These are phyloP conservation scores for Anguilla japonica DNA, from an alignment of 2,113 vertebrate genomes.

Conservation along the genomic window DNA sequence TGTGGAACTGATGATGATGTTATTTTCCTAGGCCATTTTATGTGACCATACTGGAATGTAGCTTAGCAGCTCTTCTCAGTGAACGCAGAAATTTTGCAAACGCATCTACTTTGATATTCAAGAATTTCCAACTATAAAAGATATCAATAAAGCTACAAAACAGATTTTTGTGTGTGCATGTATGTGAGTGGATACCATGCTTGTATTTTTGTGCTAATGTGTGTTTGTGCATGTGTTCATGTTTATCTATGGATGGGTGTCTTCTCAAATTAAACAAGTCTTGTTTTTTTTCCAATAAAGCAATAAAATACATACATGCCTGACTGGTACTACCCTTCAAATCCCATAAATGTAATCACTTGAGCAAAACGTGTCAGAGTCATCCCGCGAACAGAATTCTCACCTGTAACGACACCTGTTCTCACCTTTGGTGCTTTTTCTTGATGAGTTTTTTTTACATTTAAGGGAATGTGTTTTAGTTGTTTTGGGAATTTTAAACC, in stretches of 20 bases:
- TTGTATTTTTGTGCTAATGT: not conserved
- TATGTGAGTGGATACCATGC: not conserved
- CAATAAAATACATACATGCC: no score
- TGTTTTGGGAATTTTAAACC: no score
- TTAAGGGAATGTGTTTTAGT: no score
- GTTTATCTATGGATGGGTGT: not conserved
- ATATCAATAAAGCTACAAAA: no score
- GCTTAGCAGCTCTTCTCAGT: not conserved
- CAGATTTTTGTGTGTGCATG: not conserved
- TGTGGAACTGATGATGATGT: no score
- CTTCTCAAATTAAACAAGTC: no score
- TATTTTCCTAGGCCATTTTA: no score
- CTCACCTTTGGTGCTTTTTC: not conserved
- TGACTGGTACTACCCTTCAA: no score
- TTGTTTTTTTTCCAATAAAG: no score
- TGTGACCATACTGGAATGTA: no score
- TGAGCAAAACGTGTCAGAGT: not conserved
- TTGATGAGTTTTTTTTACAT: no score
- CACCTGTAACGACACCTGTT: not conserved
- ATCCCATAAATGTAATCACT: no score
- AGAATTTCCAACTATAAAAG: not conserved
- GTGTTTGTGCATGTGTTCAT: not conserved
- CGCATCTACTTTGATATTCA: not conserved
- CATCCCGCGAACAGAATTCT: not conserved
- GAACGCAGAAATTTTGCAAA: not conserved